Base-by-base conservation (phyloP, 2,888 invertebrate species). In the Hoplodrina ambigua region DNA sequence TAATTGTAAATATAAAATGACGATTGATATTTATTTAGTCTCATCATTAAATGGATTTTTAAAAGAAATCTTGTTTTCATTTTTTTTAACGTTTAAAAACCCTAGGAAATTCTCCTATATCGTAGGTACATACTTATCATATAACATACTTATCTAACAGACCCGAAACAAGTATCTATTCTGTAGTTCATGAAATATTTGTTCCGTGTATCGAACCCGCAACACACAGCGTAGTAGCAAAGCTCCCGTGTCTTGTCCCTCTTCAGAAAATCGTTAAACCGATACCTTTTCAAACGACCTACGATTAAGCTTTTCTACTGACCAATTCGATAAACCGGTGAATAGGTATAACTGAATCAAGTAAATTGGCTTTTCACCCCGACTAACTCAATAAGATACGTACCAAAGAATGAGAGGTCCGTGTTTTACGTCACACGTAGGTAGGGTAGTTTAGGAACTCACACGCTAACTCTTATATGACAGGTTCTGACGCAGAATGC, bases 1-100 rank as follows among this genome's bases (percentile, higher is more conserved):
- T 77, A 74, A 82, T 69, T 83, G 80, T 87, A 83, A 86, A 86
- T 88, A 89, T 86, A 80, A 84, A 68, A 86, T 70, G 58, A 70
- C 37, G 50, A 78, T 82, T 78, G 79, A 78, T 78, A 82, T 86
- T 84, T 74, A 76, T 83, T 81, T 72, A 71, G 80, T 83, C 73
- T 85, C 69, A 75, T 83, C 77, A 84, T 66, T 85, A 78, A 81
- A 82, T 82, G 74, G 75, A 84, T 81, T 83, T 79, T 71, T 78
- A 66, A 72, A 74, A 77, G 54, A 75, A 52, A 19, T 6, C 4
- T 11, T 52, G 49, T 71, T 71, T 72, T 66, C 13, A 37, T 8
- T 37, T 37, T 37, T 37, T 37, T 37, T 8, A 37, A 37, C 37
- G 1, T 33, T 33, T 33, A 3, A 37, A 7, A 7, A 7, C 37